Conservation (phyloP, 2,888 invertebrate species). For the Eurytoma californica region DNA sequence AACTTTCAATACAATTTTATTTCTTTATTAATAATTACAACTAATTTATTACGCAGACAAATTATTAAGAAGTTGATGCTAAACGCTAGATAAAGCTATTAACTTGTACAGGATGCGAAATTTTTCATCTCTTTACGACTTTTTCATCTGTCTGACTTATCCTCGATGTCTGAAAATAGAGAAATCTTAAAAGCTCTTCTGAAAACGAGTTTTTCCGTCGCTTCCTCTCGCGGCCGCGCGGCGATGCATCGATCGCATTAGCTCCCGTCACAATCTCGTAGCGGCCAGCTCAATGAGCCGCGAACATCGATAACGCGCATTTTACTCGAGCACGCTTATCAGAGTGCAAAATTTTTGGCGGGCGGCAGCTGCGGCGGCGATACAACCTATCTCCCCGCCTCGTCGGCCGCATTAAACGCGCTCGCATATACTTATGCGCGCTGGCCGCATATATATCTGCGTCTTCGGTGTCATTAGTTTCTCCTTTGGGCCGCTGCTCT, state of each 20-base stretch:
- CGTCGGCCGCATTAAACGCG: conserved; percentile 34
- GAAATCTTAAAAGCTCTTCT: too few relatives aligned
- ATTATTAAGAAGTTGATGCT: too few relatives aligned
- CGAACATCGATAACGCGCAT: neutral
- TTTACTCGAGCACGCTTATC: neutral
- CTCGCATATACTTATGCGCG: neutral
- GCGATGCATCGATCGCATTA: conserved; percentile 42
- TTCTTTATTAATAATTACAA: too few relatives aligned
- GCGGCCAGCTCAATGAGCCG: conserved; percentile 10
- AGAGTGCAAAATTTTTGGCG: conserved; percentile 20
- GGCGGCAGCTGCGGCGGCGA: conserved; percentile 21
- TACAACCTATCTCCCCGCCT: conserved; percentile 24
- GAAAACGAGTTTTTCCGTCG: too few relatives aligned
- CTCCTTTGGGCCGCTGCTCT: conserved; percentile 17
- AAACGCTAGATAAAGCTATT: too few relatives aligned
- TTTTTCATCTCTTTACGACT: too few relatives aligned
- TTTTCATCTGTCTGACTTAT: too few relatives aligned
- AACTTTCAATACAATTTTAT: too few relatives aligned
- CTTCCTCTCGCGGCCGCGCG: too few relatives aligned
- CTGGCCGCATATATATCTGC: conserved; percentile 11
- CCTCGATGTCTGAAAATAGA: too few relatives aligned
- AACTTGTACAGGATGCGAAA: too few relatives aligned
- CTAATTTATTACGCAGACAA: too few relatives aligned
- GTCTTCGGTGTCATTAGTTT: conserved; percentile 51
- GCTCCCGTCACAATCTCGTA: conserved; percentile 22